Conservation (phyloP, 2,888 invertebrate genomes). For the Cenopis cana region DNA sequence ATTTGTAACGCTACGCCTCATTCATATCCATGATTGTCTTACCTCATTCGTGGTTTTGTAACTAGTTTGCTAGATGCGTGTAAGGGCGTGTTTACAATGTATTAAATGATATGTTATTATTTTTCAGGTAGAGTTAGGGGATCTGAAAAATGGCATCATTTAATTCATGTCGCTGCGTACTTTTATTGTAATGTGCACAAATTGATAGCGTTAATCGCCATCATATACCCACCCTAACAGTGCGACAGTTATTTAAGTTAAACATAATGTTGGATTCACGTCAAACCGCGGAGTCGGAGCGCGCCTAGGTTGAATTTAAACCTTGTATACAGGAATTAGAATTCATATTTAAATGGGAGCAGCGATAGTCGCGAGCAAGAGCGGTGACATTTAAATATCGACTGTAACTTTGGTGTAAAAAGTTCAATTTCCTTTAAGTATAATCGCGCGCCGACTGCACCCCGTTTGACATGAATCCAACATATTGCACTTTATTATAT, state of each 20-base stretch:
- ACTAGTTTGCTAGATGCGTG: conserved; percentile 35
- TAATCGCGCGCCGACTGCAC: too few species aligned
- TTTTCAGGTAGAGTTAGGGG: conserved; percentile 25
- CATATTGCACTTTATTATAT: conserved; percentile 16
- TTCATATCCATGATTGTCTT: conserved; percentile 24
- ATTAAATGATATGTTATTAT: conserved; percentile 23
- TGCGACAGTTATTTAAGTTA: conserved; percentile 33
- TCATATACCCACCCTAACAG: conserved; percentile 29
- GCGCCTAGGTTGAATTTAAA: too few species aligned
- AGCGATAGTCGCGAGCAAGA: too few species aligned
- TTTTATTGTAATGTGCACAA: conserved; percentile 14
- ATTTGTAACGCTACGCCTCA: conserved; percentile 24
- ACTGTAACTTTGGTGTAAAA: too few species aligned
- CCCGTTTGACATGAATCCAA: too few species aligned
- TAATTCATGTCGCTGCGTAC: conserved; percentile 4
- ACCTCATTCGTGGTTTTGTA: conserved; percentile 25
- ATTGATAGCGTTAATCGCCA: conserved; percentile 8
- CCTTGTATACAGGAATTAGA: too few species aligned
- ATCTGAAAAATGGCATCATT: conserved; percentile 23
- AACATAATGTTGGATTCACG: conserved; percentile 2
- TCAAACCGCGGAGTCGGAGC: too few species aligned
- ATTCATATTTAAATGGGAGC: too few species aligned
- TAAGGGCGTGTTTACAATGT: conserved; percentile 15
- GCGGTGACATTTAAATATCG: too few species aligned
- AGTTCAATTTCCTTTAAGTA: too few species aligned